Evolutionary conservation across 2,888 invertebrate genomes (phyloP).

Genomic region (Leptinotarsa haldemani): DNA sequence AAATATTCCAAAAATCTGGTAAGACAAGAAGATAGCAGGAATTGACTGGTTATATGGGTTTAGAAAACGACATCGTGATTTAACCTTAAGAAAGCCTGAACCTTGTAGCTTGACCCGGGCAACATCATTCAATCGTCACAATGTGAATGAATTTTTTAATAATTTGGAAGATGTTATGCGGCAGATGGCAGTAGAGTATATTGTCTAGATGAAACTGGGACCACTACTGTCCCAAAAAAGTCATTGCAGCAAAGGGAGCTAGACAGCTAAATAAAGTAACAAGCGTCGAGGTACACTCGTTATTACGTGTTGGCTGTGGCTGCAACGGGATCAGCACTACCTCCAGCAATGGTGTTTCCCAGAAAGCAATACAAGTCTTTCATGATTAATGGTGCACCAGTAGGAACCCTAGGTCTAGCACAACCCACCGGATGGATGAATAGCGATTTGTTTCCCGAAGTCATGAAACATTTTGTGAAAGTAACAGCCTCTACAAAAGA

Average conservation of each 20-base stretch:
- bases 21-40: slow-evolving; percentile 40
- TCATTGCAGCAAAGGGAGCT: slow-evolving; percentile 38
- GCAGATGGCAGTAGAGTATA: slow-evolving; percentile 40
- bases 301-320: slow-evolving; percentile 55
- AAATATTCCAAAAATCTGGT: slow-evolving; percentile 41
- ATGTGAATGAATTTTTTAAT: slow-evolving; percentile 42
- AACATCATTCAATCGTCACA: slow-evolving; percentile 47
- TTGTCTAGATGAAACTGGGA: slow-evolving; percentile 49
- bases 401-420: slow-evolving; percentile 54
- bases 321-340: slow-evolving; percentile 52
- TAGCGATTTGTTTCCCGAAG: slow-evolving; percentile 26
- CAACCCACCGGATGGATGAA: slow-evolving; percentile 30
- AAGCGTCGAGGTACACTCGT: slow-evolving; percentile 52
- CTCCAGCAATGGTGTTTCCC: slow-evolving; percentile 22
- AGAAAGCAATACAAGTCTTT: background rate
- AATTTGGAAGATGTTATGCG: slow-evolving; percentile 33
- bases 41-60: slow-evolving; percentile 40
- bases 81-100: too few relatives aligned
- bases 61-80: too few relatives aligned
- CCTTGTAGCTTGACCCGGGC: slow-evolving; percentile 39
- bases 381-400: slow-evolving; percentile 33
- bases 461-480: slow-evolving; percentile 56
- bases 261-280: slow-evolving; percentile 47
- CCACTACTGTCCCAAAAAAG: slow-evolving; percentile 35
- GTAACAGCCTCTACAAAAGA: slow-evolving; percentile 43